Percentiles rank a stretch among this genome's conserved stretches.
Evolutionary conservation across 2,113 vertebrate genomes (phyloP).

Genomic region (Tachycineta bicolor): DNA sequence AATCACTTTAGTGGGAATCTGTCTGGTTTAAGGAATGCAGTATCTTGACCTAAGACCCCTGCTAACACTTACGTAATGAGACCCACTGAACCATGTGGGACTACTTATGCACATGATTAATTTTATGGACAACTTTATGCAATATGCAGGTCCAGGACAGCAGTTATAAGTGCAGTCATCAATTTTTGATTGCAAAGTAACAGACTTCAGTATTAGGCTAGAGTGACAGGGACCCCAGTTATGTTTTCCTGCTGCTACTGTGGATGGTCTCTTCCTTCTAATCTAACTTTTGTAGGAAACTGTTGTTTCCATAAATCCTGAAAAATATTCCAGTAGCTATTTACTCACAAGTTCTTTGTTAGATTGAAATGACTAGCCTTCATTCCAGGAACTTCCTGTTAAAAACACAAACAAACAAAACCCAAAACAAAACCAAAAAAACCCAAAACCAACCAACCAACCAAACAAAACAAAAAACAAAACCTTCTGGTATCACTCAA

Average conservation of each 20-base stretch:
- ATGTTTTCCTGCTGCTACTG: background rate
- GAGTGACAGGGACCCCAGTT: background rate
- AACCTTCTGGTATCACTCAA: background rate
- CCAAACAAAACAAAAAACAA: too few relatives aligned
- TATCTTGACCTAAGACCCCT: constrained; percentile 38
- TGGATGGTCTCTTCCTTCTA: background rate
- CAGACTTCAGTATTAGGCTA: background rate
- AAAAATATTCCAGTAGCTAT: background rate
- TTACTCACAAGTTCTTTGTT: background rate
- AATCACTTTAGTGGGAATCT: constrained; percentile 29
- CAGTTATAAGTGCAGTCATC: background rate
- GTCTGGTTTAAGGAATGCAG: constrained; percentile 44
- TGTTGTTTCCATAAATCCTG: background rate
- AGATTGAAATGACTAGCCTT: background rate
- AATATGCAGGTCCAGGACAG: background rate
- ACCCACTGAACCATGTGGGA: constrained; percentile 31
- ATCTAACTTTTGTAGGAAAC: background rate
- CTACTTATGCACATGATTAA: constrained; percentile 3
- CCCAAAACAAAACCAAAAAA: too few relatives aligned
- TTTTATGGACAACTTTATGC: background rate
- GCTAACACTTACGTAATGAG: background rate
- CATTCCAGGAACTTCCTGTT: background rate
- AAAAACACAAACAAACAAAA: too few relatives aligned
- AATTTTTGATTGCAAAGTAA: background rate
- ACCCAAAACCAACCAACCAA: too few relatives aligned